Conservation (phyloP, 2,888 invertebrate genomes). For the Dichetophora obliterata region DNA sequence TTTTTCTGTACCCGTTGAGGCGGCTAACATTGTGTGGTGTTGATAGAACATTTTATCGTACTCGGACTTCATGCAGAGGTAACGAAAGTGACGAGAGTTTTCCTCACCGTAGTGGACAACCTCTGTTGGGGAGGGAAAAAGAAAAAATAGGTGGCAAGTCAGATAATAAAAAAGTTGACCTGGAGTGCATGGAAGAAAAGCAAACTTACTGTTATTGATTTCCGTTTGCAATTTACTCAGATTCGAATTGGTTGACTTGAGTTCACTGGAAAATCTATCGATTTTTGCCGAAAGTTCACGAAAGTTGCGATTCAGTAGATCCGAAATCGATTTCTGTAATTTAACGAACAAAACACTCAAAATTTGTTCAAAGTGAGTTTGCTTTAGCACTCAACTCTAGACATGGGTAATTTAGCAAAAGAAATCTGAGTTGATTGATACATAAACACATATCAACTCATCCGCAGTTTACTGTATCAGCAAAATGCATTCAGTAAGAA, state of each 20-base stretch:
- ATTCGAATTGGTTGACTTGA: slow-evolving; percentile 56
- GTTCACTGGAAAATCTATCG: slow-evolving; percentile 59
- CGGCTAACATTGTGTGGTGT: slow-evolving; percentile 58
- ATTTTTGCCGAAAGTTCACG: slow-evolving; percentile 60
- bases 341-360: background rate
- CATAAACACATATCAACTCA: too few species aligned
- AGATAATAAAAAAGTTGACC: background rate
- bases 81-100: slow-evolving; percentile 66
- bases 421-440: too few species aligned
- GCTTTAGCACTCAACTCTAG: background rate
- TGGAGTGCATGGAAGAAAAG: too few species aligned
- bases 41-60: slow-evolving; percentile 69
- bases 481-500: too few species aligned
- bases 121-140: slow-evolving; percentile 51
- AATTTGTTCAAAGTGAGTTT: background rate
- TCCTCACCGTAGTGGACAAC: slow-evolving; percentile 66
- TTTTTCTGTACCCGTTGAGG: background rate
- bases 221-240: slow-evolving; percentile 59
- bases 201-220: slow-evolving; percentile 59
- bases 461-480: too few species aligned
- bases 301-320: slow-evolving; percentile 61
- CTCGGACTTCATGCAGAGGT: slow-evolving; percentile 69
- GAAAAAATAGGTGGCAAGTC: too few species aligned
- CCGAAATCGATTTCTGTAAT: slow-evolving; percentile 59
- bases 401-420: too few species aligned